A percentile compares a stretch with the other conserved stretches of the same genome.
These are phyloP conservation scores for Batillaria attramentaria DNA, from an alignment of 1,140 invertebrate species.

Conservation along the genomic window DNA sequence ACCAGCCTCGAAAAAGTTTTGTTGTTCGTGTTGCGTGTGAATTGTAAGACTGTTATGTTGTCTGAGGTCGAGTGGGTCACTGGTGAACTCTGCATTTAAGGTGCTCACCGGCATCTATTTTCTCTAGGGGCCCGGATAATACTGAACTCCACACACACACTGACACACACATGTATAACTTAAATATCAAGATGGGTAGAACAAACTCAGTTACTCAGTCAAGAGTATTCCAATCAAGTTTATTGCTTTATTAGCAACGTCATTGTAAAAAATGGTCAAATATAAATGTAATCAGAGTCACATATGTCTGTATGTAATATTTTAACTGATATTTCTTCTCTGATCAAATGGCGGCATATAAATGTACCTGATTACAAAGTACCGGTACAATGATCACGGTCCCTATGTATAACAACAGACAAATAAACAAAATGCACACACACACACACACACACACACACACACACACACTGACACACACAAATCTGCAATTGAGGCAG, in stretches of 20 bases:
- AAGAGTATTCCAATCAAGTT: neutral
- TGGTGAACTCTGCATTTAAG: no score
- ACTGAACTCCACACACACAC: no score
- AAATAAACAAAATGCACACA: neutral
- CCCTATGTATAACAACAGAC: neutral
- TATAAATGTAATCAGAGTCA: neutral
- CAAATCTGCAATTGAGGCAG: neutral
- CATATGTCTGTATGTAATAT: no score
- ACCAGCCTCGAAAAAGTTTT: neutral
- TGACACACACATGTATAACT: no score
- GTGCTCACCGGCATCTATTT: no score
- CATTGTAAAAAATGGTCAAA: slow-evolving; percentile 1
- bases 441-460: neutral
- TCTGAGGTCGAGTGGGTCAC: no score
- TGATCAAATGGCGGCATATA: neutral
- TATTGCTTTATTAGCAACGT: neutral
- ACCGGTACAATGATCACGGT: neutral
- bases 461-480: neutral
- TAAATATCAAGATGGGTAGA: no score
- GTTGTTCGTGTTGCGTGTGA: neutral
- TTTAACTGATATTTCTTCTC: no score
- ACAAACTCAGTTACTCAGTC: no score
- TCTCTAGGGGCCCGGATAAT: no score
- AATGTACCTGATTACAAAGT: neutral
- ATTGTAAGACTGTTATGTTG: no score